A percentile compares a stretch with the other conserved stretches of the same genome.
phyloP scores from a whole-genome alignment of 2,113 vertebrate species.

The Hypomesus transpacificus region DNA sequence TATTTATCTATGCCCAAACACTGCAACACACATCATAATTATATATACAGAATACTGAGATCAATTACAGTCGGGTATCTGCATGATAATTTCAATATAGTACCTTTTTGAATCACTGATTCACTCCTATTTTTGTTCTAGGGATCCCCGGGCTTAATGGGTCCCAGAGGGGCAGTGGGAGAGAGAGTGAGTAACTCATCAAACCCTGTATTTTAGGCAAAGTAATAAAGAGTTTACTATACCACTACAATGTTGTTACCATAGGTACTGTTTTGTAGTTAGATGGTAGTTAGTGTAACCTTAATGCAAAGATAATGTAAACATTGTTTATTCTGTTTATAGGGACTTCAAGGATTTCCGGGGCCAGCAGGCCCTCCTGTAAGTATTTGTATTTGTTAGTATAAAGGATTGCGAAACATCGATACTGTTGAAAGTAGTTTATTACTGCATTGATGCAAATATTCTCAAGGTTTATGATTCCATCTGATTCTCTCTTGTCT shows the following conservation, averaged over 20 bases:
- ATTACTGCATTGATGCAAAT: not conserved
- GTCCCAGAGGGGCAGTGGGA: slow-evolving; percentile 72
- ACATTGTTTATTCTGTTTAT: not conserved
- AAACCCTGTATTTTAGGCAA: not conserved
- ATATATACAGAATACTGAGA: not conserved
- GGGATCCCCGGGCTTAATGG: slow-evolving; percentile 70
- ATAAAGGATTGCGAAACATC: not conserved
- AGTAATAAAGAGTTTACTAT: too few relatives aligned
- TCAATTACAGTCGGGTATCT: not conserved
- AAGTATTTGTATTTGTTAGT: slow-evolving; percentile 44
- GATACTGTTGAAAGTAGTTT: too few relatives aligned
- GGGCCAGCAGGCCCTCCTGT: slow-evolving; percentile 70
- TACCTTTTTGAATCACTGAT: not conserved
- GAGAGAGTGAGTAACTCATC: slow-evolving; percentile 68
- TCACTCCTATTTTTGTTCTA: slow-evolving; percentile 43
- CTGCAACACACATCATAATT: not conserved
- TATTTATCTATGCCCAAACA: not conserved
- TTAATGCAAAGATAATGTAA: not conserved
- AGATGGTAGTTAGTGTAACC: too few relatives aligned
- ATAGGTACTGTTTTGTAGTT: too few relatives aligned
- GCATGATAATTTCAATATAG: too few relatives aligned
- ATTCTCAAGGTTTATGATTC: not conserved
- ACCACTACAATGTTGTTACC: too few relatives aligned
- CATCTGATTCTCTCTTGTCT: slow-evolving; percentile 17
- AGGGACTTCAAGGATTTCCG: slow-evolving; percentile 80